phyloP scores from a whole-genome alignment of 2,113 vertebrate species.

The Macheiramphus alcinus region DNA sequence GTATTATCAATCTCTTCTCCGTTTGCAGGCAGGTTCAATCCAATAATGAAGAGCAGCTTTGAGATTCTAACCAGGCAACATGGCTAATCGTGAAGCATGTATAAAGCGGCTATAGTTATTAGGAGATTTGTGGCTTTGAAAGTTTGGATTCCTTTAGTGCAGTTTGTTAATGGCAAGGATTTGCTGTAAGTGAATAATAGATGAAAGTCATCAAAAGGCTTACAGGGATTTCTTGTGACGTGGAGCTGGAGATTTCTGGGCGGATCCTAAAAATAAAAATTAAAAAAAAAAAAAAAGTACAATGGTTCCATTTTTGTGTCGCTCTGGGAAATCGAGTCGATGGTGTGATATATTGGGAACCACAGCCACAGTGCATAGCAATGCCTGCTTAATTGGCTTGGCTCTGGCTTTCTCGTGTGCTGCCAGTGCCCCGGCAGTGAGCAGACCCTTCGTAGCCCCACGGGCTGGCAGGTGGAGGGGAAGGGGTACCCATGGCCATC shows the following conservation, averaged over 20 bases:
- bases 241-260: not conserved
- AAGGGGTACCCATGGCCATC: not conserved
- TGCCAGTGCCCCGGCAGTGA: rapidly evolving
- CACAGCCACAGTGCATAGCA: not conserved
- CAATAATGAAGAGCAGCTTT: conserved; percentile 38
- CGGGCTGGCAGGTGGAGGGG: not conserved
- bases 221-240: conserved; percentile 34
- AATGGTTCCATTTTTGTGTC: not conserved
- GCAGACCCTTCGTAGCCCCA: not conserved
- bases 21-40: conserved; percentile 1
- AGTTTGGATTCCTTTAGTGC: conserved; percentile 21
- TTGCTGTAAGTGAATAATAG: conserved; percentile 39
- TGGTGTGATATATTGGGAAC: not conserved
- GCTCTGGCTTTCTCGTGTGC: not conserved
- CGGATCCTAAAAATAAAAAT: not conserved
- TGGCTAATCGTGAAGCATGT: conserved; percentile 34
- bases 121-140: conserved; percentile 38
- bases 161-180: conserved; percentile 14
- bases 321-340: not conserved
- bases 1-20: not conserved
- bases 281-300: not conserved
- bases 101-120: conserved; percentile 30
- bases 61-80: conserved; percentile 44
- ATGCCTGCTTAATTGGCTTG: not conserved
- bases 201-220: conserved; percentile 27